Base-by-base conservation (phyloP, 1,140 invertebrate species). In the Papilio machaon region DNA sequence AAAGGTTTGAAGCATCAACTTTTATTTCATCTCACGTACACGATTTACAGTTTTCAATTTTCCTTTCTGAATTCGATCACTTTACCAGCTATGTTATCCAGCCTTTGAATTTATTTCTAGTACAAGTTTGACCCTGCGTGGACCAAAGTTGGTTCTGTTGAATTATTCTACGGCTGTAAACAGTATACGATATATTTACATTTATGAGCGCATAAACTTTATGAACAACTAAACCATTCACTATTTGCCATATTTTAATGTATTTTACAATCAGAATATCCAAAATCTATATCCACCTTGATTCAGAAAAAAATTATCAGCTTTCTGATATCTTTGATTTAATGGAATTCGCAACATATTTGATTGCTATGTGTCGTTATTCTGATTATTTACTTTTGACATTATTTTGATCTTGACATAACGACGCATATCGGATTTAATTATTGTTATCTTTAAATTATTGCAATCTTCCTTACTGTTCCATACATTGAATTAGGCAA, bases 11-110 rank as follows among this genome's bases (percentile, higher is more conserved):
- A 58, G 52, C 38, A 79, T 43, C 46, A 43, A n/a, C 67, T 64
- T 67, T 78, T 78, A 78, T 79, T 79, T 79, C 77, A 79, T 70
- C 77, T 79, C 77, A 79, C 77, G 77, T 79, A 79, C 77, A 67
- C 58, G 77, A 79, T 79, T 79, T 79, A 79, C 60, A 79, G 77
- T 79, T 79, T 79, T 79, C 77, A 67, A 79, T 79, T 79, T 79
- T 79, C 77, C n/a, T 79, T 79, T 60, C 77, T 79, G 60, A 67
- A 79, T 79, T 79, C 77, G 60, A 79, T 79, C 58, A 58, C 77
- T 60, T 47, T 79, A 43, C 77, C 15, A 47, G 77, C 58, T 67
- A 64, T 67, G 58, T 79, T 79, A 47, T 79, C 17, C 17, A 30
- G 75, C 35, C 52, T 78, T 79, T 64, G 64, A 79, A 47, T 79